Evolutionary conservation across 2,888 invertebrate species (phyloP).

Genomic region (Nomada flava): DNA sequence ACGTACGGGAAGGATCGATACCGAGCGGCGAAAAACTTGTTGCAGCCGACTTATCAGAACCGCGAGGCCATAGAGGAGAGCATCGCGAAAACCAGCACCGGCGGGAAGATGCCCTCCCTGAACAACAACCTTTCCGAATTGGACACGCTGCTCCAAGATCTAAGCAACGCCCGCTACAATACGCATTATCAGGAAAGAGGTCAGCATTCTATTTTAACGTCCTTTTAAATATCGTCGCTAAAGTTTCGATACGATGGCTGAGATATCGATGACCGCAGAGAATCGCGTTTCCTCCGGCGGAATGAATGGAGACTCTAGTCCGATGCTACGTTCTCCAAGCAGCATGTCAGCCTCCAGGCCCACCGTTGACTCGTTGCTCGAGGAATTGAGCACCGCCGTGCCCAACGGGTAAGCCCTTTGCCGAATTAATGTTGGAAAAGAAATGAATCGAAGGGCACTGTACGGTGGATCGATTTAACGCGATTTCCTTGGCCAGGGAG

Average conservation of each 20-base stretch:
- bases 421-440: background rate
- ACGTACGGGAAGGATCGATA: background rate
- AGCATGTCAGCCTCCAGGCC: conserved; percentile 86
- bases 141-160: conserved; percentile 95
- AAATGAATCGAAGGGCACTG: background rate
- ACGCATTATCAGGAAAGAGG: conserved; percentile 84
- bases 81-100: conserved; percentile 82
- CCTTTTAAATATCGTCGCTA: too few species aligned
- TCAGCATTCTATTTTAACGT: conserved; percentile 63
- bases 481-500: conserved; percentile 69
- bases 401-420: conserved; percentile 88
- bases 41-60: conserved; percentile 89
- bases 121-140: conserved; percentile 94
- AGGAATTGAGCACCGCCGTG: conserved; percentile 92
- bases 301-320: conserved; percentile 76
- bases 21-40: conserved; percentile 61
- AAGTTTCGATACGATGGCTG: background rate
- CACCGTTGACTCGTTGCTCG: conserved; percentile 94
- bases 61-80: conserved; percentile 85
- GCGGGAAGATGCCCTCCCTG: conserved; percentile 85
- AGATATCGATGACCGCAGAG: conserved; percentile 67
- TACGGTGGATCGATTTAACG: background rate
- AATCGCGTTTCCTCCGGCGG: conserved; percentile 72
- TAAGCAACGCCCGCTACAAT: conserved; percentile 91
- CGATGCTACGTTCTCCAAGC: conserved; percentile 81